These are phyloP conservation scores for Origma solitaria DNA, from an alignment of 2,113 vertebrate genomes.

Conservation along the genomic window DNA sequence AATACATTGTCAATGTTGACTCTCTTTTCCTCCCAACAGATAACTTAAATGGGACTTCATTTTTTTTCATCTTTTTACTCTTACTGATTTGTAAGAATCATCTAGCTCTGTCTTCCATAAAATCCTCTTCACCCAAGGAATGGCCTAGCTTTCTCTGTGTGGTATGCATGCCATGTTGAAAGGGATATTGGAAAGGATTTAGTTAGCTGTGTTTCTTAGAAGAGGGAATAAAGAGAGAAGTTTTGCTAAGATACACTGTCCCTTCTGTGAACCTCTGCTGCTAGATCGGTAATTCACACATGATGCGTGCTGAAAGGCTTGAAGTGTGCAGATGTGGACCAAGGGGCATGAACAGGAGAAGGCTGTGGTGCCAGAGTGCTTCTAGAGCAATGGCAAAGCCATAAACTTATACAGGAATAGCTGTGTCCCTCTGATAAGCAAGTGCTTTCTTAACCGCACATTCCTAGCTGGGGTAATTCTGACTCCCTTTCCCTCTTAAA, in stretches of 20 bases:
- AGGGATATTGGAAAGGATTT: neutral
- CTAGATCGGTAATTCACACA: neutral
- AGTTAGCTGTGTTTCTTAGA: neutral
- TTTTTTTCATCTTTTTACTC: neutral
- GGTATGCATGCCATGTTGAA: neutral
- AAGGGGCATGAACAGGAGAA: neutral
- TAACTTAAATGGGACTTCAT: neutral
- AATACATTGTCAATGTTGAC: slow-evolving; percentile 8
- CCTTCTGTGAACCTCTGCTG: slow-evolving; percentile 30
- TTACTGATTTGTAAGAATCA: neutral
- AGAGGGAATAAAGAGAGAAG: neutral
- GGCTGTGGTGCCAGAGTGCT: neutral
- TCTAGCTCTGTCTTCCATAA: neutral
- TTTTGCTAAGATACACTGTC: neutral
- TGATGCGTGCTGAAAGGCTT: neutral
- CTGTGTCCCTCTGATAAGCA: neutral
- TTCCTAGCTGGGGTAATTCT: neutral
- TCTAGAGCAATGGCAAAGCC: neutral
- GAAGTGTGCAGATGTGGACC: neutral
- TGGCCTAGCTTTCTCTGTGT: neutral
- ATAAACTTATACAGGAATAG: neutral
- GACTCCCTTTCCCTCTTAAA: neutral
- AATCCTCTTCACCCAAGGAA: neutral
- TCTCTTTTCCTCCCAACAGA: neutral
- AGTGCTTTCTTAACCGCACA: neutral